These are phyloP conservation scores for Rallus crepitans DNA, from an alignment of 2,797 vertebrate species.

Conservation along the genomic window DNA sequence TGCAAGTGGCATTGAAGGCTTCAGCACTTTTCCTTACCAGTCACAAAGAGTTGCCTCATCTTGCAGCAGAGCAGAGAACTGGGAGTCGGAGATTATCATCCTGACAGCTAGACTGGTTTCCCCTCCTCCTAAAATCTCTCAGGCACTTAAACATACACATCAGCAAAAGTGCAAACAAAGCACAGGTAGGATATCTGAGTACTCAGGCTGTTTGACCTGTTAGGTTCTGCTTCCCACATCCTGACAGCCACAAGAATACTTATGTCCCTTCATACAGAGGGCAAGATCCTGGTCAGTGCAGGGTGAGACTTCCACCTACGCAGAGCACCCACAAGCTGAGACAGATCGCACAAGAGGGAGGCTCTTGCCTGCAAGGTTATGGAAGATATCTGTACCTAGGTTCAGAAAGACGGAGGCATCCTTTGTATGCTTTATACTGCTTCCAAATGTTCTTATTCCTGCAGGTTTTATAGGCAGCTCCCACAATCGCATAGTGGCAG, in stretches of 20 bases:
- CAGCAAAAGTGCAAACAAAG: background rate
- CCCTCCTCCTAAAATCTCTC: background rate
- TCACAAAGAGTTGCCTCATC: background rate
- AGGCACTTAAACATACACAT: background rate
- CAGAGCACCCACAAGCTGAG: background rate
- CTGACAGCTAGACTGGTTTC: background rate
- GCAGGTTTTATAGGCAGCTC: no score
- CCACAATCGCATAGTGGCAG: no score
- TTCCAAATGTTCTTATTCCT: no score
- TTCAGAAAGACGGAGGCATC: background rate
- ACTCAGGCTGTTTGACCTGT: background rate
- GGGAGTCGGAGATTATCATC: background rate
- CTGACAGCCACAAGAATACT: background rate
- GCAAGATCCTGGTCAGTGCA: accelerated
- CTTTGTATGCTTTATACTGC: background rate
- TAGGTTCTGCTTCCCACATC: background rate
- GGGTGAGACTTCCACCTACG: background rate
- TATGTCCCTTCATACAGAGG: accelerated
- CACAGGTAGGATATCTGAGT: background rate
- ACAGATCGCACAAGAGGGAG: accelerated
- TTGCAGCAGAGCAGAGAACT: background rate
- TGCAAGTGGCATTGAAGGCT: background rate
- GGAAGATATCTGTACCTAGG: background rate
- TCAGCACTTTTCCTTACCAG: background rate
- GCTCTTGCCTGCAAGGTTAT: background rate